Evolutionary conservation across 1,140 invertebrate genomes (phyloP), one percentile per base, ranked within the genome.

Genomic region (Centruroides sculpturatus): DNA sequence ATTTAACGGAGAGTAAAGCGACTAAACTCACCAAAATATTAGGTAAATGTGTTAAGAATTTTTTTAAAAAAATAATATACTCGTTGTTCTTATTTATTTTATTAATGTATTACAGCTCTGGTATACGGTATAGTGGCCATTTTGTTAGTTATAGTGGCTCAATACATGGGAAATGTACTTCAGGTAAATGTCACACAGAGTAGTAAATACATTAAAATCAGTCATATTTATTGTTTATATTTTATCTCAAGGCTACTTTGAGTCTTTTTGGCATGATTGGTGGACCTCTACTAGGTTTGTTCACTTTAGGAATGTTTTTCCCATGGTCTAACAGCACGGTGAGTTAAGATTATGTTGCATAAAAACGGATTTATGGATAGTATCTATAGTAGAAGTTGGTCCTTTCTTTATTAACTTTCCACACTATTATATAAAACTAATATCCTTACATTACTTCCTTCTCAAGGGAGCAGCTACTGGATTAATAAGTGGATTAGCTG

Each of bases 251-350:
- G 71, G 75, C 78, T 57, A 69, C 72, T 4, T 56, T 74, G 11
- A 75, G 73, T 55, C 68, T 80, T 35, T 73, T 71, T 62, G 77
- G 78, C 23, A 75, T 84, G 9, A 77, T 82, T 3, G 74, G 77
- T 54, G 87, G 87, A 49, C 85, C 86, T 23, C 72, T 89, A 2
- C 73, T 89, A 2, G 85, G 85, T 3, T 77, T 88, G 9, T 89
- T 89, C 67, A 82, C 83, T 3, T 75, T 89, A 48, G 87, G 86
- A 57, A 82, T 89, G 73, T 84, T 88, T 67, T 81, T 85, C 52
- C 86, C 86, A 0, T 81, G 78, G 75, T 80, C 83, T 0, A 87
- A 86, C 67, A 75, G 81, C 9, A 77, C 74, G 67, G 84, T 85
- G 35, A 60, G 62, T 58, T 11, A 41, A 0, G 41, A 41, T 41